phyloP scores from a whole-genome alignment of 1,140 invertebrate genomes.

The Lerema accius region DNA sequence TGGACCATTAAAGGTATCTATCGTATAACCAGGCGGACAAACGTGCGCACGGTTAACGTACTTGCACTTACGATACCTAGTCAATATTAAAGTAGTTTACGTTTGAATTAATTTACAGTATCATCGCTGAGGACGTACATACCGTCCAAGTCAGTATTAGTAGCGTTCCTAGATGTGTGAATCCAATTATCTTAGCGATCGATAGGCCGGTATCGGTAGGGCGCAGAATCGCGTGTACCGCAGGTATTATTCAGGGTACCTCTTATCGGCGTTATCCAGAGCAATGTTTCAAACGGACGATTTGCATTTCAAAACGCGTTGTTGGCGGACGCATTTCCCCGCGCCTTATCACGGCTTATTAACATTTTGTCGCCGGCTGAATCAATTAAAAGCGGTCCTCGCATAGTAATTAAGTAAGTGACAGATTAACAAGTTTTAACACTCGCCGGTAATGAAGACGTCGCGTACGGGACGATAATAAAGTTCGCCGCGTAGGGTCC shows the following conservation, averaged over 20 bases:
- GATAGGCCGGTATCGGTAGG: slow-evolving; percentile 33
- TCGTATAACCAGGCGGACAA: too few relatives aligned
- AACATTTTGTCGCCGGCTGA: slow-evolving; percentile 76
- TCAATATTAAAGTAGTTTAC: too few relatives aligned
- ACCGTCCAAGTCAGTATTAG: too few relatives aligned
- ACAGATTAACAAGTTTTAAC: slow-evolving; percentile 78
- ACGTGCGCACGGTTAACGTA: too few relatives aligned
- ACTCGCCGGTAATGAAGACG: slow-evolving; percentile 76
- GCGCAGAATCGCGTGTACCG: slow-evolving; percentile 57
- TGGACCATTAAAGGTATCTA: too few relatives aligned
- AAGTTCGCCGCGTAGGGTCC: slow-evolving; percentile 32
- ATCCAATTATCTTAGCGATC: slow-evolving; percentile 20
- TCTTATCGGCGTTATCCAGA: slow-evolving; percentile 58
- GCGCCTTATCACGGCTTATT: slow-evolving; percentile 69
- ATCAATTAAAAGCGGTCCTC: slow-evolving; percentile 69
- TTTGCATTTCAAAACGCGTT: slow-evolving; percentile 73
- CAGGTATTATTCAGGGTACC: slow-evolving; percentile 57
- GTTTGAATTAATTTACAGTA: too few relatives aligned
- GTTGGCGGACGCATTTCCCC: slow-evolving; percentile 47
- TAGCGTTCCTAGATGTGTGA: too few relatives aligned
- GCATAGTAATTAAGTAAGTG: slow-evolving; percentile 77
- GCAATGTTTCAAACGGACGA: slow-evolving; percentile 60
- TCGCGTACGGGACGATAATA: slow-evolving; percentile 60
- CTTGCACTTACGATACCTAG: too few relatives aligned
- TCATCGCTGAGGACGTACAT: not conserved